phyloP scores from a whole-genome alignment of 2,797 vertebrate genomes.

The Mus minutoides region DNA sequence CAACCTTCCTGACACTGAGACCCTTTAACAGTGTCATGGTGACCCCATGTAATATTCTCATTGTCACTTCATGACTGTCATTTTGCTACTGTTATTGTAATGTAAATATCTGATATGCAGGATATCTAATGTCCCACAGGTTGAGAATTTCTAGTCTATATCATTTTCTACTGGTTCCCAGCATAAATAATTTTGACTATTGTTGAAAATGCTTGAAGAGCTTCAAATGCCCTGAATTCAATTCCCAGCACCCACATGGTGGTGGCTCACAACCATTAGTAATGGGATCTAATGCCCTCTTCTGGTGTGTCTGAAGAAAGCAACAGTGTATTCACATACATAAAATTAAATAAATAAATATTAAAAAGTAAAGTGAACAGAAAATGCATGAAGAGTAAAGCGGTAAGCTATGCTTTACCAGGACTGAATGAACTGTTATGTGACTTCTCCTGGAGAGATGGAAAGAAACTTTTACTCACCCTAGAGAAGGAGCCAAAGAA shows the following conservation, averaged over 20 bases:
- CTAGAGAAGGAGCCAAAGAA: not conserved
- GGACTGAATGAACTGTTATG: not conserved
- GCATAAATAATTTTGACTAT: not conserved
- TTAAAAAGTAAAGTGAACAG: too few species aligned
- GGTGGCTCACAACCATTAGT: too few species aligned
- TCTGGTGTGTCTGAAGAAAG: too few species aligned
- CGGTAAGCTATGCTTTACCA: too few species aligned
- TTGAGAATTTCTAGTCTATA: not conserved
- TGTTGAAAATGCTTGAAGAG: not conserved
- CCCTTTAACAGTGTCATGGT: not conserved
- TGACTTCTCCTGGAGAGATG: not conserved
- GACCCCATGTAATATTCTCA: not conserved
- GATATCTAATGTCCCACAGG: not conserved
- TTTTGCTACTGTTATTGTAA: not conserved
- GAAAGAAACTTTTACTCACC: not conserved
- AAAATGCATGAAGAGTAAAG: not conserved
- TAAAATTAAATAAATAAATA: too few species aligned
- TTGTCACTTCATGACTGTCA: not conserved
- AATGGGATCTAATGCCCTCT: too few species aligned
- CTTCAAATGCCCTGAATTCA: too few species aligned
- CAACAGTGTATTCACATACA: too few species aligned
- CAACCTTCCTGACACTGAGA: not conserved
- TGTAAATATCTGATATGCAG: not conserved
- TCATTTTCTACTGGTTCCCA: not conserved
- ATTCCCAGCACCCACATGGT: too few species aligned